Conservation (phyloP, 2,113 vertebrate genomes). For the Pavo muticus region DNA sequence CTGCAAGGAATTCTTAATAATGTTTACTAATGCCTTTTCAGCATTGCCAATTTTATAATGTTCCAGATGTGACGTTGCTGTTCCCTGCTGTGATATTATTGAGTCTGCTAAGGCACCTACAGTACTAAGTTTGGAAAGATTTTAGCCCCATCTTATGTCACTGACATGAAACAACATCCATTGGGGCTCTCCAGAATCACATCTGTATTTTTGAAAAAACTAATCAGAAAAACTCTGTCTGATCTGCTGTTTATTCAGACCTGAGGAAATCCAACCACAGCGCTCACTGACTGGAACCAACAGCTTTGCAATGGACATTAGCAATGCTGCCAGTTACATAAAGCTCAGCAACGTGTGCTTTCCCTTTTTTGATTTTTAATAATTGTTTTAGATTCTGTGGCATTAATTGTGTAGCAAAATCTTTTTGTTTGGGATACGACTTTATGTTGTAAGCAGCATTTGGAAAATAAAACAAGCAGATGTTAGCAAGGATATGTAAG, state of each 20-base stretch:
- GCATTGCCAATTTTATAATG: constrained; percentile 81
- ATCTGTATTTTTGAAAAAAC: constrained; percentile 57
- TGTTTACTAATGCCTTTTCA: constrained; percentile 84
- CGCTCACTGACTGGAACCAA: background rate
- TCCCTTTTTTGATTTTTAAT: background rate
- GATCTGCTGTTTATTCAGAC: constrained; percentile 6
- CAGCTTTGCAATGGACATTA: background rate
- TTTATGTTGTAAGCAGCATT: constrained; percentile 29
- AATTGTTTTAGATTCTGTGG: background rate
- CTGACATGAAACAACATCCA: constrained; percentile 76
- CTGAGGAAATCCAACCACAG: background rate
- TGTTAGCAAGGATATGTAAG: constrained; percentile 21
- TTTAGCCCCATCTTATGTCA: constrained; percentile 84
- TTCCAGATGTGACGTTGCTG: constrained; percentile 80
- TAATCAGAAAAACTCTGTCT: background rate
- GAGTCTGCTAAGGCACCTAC: constrained; percentile 66
- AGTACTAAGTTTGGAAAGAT: constrained; percentile 72
- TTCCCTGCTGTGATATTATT: constrained; percentile 76
- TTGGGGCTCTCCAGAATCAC: constrained; percentile 44
- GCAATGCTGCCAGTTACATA: background rate
- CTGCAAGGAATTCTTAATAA: constrained; percentile 85
- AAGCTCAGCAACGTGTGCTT: background rate
- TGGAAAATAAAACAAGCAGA: constrained; percentile 54
- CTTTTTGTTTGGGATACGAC: constrained; percentile 46
- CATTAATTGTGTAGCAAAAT: constrained; percentile 28